A percentile compares a stretch with the other conserved stretches of the same genome.
Evolutionary conservation across 2,113 vertebrate species (phyloP).

Genomic region (Hypanus sabinus): DNA sequence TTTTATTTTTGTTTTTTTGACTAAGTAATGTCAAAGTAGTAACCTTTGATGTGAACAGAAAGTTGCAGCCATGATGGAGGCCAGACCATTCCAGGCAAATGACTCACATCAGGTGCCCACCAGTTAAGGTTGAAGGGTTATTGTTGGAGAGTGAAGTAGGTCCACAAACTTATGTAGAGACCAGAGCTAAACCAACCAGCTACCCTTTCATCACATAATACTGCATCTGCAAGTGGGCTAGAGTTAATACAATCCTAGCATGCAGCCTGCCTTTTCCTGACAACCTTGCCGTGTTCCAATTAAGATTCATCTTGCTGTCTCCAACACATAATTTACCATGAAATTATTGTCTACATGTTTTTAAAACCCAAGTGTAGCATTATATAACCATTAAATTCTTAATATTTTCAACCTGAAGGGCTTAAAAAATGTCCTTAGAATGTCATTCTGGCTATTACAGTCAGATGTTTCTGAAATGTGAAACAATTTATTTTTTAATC

Average conservation of each 20-base stretch:
- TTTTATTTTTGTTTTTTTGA: no score
- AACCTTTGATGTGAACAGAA: not conserved
- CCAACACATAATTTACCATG: not conserved
- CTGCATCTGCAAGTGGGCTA: not conserved
- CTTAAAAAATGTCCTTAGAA: not conserved
- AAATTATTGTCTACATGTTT: not conserved
- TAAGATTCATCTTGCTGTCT: not conserved
- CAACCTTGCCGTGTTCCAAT: not conserved
- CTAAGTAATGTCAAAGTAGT: no score
- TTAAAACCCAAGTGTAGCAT: not conserved
- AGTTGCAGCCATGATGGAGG: not conserved
- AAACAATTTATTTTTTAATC: not conserved
- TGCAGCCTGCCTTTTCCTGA: not conserved
- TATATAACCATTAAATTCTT: constrained; percentile 1
- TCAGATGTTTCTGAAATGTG: not conserved
- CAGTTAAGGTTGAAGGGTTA: not conserved
- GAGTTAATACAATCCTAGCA: not conserved
- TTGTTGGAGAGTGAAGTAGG: not conserved
- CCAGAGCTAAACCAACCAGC: not conserved
- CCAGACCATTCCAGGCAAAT: not conserved
- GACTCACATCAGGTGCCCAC: not conserved
- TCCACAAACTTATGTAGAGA: not conserved
- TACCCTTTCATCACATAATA: not conserved
- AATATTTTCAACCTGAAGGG: no score
- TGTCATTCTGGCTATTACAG: not conserved